Evolutionary conservation across 2,888 invertebrate species (phyloP).

Genomic region (Empis stercorea): DNA sequence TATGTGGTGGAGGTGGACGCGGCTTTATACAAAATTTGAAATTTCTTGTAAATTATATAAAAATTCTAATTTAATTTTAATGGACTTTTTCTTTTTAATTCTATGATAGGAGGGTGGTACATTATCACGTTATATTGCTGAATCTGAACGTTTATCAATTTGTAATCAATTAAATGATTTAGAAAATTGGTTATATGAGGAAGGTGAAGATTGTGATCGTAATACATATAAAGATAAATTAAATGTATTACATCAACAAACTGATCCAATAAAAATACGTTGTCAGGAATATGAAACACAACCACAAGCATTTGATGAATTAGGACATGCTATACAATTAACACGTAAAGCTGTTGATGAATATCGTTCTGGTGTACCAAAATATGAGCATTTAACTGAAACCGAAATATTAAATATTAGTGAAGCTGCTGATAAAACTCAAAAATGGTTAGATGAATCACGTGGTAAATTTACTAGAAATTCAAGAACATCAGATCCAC

Average conservation of each 20-base stretch:
- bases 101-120: conserved; percentile 47
- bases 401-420: conserved; percentile 68
- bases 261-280: conserved; percentile 80
- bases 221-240: conserved; percentile 52
- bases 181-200: conserved; percentile 95
- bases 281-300: conserved; percentile 69
- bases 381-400: conserved; percentile 66
- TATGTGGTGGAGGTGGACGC: too few relatives aligned
- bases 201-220: conserved; percentile 83
- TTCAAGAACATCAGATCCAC: conserved; percentile 58
- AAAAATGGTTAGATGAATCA: conserved; percentile 72
- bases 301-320: conserved; percentile 66
- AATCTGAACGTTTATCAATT: conserved; percentile 50
- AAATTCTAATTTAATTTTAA: too few relatives aligned
- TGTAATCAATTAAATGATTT: conserved; percentile 62
- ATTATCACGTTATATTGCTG: conserved; percentile 61
- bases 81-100: not conserved
- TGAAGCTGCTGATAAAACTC: conserved; percentile 54
- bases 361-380: conserved; percentile 55
- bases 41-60: too few relatives aligned
- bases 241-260: conserved; percentile 52
- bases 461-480: conserved; percentile 50
- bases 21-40: too few relatives aligned
- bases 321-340: conserved; percentile 61
- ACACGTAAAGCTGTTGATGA: conserved; percentile 69